These are phyloP conservation scores for Rhinoptilus africanus DNA, from an alignment of 2,113 vertebrate genomes.

Conservation along the genomic window DNA sequence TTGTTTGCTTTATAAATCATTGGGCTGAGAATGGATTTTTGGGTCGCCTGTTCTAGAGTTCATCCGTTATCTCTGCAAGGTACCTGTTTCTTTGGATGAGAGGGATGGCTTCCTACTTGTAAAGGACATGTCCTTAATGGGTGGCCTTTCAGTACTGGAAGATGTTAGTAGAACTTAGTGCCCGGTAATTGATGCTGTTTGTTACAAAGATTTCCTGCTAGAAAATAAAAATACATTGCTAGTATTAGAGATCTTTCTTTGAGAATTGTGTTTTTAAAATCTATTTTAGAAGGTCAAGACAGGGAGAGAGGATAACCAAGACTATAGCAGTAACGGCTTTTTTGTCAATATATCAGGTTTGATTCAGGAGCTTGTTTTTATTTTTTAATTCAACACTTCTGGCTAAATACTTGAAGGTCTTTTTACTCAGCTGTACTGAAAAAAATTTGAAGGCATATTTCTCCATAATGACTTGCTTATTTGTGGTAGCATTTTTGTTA, in stretches of 20 bases:
- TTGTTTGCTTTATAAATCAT: conserved; percentile 25
- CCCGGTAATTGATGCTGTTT: not conserved
- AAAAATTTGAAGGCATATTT: not conserved
- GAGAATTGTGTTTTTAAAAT: not conserved
- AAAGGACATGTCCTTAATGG: not conserved
- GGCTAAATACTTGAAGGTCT: not conserved
- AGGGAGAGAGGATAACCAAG: not conserved
- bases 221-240: not conserved
- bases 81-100: not conserved
- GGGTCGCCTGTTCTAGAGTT: not conserved
- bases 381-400: conserved; percentile 33
- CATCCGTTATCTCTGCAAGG: conserved; percentile 22
- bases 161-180: not conserved
- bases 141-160: not conserved
- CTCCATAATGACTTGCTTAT: not conserved
- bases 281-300: not conserved
- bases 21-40: not conserved
- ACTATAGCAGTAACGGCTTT: not conserved
- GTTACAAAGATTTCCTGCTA: not conserved
- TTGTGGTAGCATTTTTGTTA: not conserved
- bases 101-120: not conserved
- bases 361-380: not conserved
- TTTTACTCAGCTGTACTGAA: not conserved
- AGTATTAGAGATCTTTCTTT: not conserved
- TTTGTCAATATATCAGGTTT: not conserved